Percentiles rank a stretch among this genome's conserved stretches.
These are phyloP conservation scores for Todus mexicanus DNA, from an alignment of 2,797 vertebrate genomes.

Conservation along the genomic window DNA sequence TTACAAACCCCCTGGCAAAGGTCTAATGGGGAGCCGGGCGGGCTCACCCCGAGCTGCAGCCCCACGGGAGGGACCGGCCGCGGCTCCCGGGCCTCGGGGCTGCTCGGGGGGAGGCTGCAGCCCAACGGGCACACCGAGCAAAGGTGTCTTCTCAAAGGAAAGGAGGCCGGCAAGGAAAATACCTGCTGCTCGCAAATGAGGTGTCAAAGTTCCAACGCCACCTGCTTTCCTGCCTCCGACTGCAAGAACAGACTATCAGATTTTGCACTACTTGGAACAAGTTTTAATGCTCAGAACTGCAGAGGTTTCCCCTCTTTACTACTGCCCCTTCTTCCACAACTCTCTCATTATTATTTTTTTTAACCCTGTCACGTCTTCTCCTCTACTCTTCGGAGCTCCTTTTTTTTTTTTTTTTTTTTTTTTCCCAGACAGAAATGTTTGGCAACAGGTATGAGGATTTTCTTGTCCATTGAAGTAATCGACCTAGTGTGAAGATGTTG, in stretches of 20 bases:
- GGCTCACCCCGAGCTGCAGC: neutral
- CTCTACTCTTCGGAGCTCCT: neutral
- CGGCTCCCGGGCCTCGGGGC: neutral
- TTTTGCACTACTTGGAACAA: neutral
- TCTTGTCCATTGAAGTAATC: neutral
- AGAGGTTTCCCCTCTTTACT: neutral
- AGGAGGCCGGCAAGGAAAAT: neutral
- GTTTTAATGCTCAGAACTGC: neutral
- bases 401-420: neutral
- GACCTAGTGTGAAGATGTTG: neutral
- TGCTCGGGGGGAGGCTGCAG: neutral
- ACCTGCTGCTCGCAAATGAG: neutral
- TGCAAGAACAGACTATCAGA: neutral
- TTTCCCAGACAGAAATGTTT: neutral
- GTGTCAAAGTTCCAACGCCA: neutral
- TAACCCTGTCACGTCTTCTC: neutral
- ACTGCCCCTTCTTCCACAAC: neutral
- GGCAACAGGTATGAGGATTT: neutral
- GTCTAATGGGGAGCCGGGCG: neutral
- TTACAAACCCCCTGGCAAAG: neutral
- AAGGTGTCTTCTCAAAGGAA: neutral
- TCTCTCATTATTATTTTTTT: neutral
- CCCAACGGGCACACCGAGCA: neutral
- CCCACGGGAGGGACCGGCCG: neutral
- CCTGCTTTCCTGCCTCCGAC: constrained; percentile 9